phyloP scores from a whole-genome alignment of 64 coral and sea anemone genomes.

The Platygyra sinensis region DNA sequence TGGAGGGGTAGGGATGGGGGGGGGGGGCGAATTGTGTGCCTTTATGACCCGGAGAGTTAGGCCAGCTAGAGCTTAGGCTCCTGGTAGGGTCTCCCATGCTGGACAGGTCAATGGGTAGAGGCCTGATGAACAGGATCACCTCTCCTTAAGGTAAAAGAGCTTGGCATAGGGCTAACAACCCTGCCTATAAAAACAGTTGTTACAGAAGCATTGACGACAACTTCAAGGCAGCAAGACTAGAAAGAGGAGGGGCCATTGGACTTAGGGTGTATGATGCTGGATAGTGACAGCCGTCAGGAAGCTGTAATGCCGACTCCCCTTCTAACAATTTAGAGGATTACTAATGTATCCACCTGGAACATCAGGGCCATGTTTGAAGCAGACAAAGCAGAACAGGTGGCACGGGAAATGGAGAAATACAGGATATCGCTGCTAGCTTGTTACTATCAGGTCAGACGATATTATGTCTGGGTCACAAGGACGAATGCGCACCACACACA shows the following conservation, averaged over 20 bases:
- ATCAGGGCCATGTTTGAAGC: background rate
- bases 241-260: background rate
- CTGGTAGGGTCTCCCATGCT: background rate
- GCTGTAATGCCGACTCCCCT: background rate
- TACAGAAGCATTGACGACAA: background rate
- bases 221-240: background rate
- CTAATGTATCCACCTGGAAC: background rate
- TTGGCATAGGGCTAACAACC: slow-evolving; percentile 12
- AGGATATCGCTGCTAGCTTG: background rate
- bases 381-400: background rate
- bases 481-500: background rate
- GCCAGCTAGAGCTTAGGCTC: background rate
- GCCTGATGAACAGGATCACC: background rate
- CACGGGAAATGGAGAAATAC: background rate
- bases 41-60: background rate
- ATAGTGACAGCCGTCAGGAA: background rate
- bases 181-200: slow-evolving; percentile 5
- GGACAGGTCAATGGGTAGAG: slow-evolving; percentile 14
- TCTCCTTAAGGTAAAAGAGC: background rate
- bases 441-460: background rate
- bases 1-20: no score
- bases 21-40: background rate
- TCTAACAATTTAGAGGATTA: background rate
- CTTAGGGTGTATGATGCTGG: background rate
- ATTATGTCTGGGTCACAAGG: background rate